phyloP scores from a whole-genome alignment of 1,140 invertebrate genomes.

The Habropoda laboriosa region DNA sequence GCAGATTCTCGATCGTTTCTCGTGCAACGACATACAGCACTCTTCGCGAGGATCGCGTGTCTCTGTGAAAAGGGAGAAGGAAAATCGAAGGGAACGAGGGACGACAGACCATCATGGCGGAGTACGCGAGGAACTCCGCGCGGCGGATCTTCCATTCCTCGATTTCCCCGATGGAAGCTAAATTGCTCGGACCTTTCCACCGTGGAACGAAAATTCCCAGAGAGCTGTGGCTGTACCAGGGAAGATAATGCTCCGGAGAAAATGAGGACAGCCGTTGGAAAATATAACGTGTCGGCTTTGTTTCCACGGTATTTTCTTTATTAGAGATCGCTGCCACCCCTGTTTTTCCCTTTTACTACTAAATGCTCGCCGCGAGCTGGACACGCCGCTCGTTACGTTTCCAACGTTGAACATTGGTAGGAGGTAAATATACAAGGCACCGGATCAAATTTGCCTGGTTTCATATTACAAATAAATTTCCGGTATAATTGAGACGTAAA shows the following conservation, averaged over 20 bases:
- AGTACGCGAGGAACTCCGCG: neutral
- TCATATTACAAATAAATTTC: neutral
- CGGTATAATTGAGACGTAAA: neutral
- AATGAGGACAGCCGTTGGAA: constrained; percentile 4
- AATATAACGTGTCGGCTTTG: no score
- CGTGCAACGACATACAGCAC: no score
- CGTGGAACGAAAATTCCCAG: neutral
- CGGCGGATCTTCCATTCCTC: neutral
- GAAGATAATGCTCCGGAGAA: neutral
- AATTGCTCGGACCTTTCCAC: neutral
- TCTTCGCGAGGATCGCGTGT: neutral
- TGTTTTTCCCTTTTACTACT: neutral
- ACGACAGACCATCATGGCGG: neutral
- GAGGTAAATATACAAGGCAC: neutral
- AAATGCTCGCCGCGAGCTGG: neutral
- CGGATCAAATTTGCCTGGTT: no score
- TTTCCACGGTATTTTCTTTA: neutral
- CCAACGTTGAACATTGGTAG: neutral
- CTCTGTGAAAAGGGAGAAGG: neutral
- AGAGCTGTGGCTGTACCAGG: no score
- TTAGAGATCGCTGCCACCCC: neutral
- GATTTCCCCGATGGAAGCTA: constrained; percentile 12
- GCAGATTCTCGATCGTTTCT: neutral
- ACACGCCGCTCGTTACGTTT: neutral
- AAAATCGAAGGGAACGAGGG: no score